These are phyloP conservation scores for Xestia c-nigrum DNA, from an alignment of 2,888 invertebrate species.

Conservation along the genomic window DNA sequence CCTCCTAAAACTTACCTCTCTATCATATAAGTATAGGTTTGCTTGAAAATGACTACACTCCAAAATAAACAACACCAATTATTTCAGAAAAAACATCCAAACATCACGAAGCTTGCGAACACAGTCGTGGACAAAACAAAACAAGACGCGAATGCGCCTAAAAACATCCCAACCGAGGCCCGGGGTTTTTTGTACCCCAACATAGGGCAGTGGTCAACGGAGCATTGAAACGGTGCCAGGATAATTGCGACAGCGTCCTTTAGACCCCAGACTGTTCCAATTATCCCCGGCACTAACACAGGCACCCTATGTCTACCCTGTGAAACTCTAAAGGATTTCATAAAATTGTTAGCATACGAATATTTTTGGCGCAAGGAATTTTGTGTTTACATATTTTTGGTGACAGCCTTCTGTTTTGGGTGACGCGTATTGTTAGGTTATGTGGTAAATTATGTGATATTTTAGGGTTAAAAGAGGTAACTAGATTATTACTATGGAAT, in stretches of 20 bases:
- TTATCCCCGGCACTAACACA: slow-evolving; percentile 51
- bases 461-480: background rate
- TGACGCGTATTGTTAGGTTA: background rate
- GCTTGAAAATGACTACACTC: background rate
- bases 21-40: background rate
- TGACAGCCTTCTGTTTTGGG: background rate
- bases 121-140: slow-evolving; percentile 24
- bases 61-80: slow-evolving; percentile 16
- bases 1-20: too few relatives aligned
- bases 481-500: slow-evolving; percentile 3
- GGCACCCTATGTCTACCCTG: slow-evolving; percentile 11
- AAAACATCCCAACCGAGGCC: slow-evolving; percentile 19
- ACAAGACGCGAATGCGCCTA: slow-evolving; percentile 22
- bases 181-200: slow-evolving; percentile 35
- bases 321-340: slow-evolving; percentile 46
- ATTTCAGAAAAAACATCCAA: slow-evolving; percentile 17
- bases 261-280: slow-evolving; percentile 56
- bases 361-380: slow-evolving; percentile 33
- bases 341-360: slow-evolving; percentile 19
- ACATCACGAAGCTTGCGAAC: slow-evolving; percentile 33
- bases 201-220: slow-evolving; percentile 48
- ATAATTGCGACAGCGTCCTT: slow-evolving; percentile 60
- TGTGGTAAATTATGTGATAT: slow-evolving; percentile 8
- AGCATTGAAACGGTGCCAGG: slow-evolving; percentile 58
- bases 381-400: slow-evolving; percentile 29